Percentiles rank a stretch among this genome's conserved stretches.
phyloP scores from a whole-genome alignment of 2,888 invertebrate genomes.

The Chalcosyrphus nemorum region DNA sequence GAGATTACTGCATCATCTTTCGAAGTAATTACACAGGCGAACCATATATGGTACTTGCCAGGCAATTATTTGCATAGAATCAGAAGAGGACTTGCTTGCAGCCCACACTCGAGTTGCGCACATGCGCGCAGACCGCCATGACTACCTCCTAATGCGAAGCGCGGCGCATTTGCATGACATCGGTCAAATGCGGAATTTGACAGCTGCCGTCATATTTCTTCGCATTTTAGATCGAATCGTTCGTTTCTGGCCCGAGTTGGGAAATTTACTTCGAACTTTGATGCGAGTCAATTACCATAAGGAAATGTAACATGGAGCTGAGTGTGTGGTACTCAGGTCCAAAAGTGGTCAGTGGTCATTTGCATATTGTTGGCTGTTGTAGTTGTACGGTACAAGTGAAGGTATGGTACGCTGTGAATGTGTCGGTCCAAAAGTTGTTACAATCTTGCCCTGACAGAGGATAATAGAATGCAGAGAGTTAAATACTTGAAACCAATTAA shows the following conservation, averaged over 20 bases:
- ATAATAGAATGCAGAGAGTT: conserved; percentile 2
- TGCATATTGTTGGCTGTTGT: conserved; percentile 48
- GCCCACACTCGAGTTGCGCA: conserved; percentile 17
- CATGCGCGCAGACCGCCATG: conserved; percentile 35
- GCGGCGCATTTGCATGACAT: conserved; percentile 70
- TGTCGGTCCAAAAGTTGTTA: conserved; percentile 40
- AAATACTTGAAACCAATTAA: conserved; percentile 38
- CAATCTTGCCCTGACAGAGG: conserved; percentile 17
- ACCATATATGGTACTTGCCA: conserved; percentile 43
- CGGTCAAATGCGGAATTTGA: conserved; percentile 68
- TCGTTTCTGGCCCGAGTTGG: conserved; percentile 45
- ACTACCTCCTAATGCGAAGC: conserved; percentile 33
- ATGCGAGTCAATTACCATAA: conserved; percentile 67
- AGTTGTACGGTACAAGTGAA: not conserved
- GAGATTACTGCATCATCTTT: conserved; percentile 35
- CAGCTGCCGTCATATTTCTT: conserved; percentile 66
- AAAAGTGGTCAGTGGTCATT: conserved; percentile 37
- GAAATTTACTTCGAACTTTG: conserved; percentile 20
- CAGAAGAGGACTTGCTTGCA: not conserved
- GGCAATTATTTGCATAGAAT: conserved; percentile 58
- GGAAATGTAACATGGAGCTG: conserved; percentile 55
- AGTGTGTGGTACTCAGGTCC: conserved; percentile 37
- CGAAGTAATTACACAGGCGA: conserved; percentile 43
- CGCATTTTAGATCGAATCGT: conserved; percentile 46
- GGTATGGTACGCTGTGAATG: not conserved